Evolutionary conservation across 2,113 vertebrate species (phyloP).

Genomic region (Gnathonemus longibarbis): DNA sequence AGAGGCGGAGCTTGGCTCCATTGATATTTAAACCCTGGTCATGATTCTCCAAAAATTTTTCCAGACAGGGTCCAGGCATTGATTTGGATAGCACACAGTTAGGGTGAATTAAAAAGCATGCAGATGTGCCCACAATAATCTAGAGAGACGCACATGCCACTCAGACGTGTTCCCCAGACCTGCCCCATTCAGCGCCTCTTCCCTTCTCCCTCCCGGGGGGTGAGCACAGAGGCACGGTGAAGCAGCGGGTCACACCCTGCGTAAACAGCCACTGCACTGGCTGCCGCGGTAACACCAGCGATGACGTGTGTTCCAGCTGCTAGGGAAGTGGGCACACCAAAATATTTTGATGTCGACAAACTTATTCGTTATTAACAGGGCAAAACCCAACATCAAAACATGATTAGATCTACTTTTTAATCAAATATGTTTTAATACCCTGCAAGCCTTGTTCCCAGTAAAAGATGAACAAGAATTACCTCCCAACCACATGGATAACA

Average conservation of each 20-base stretch:
- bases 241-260: constrained; percentile 56
- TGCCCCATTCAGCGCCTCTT: neutral
- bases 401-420: neutral
- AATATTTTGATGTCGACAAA: neutral
- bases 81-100: neutral
- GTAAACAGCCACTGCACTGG: constrained; percentile 60
- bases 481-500: neutral
- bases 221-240: constrained; percentile 45
- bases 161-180: neutral
- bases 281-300: neutral
- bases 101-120: neutral
- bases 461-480: neutral
- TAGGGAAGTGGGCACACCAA: neutral
- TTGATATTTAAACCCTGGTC: neutral
- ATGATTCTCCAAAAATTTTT: constrained; percentile 44
- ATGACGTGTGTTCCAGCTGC: neutral
- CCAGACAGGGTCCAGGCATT: constrained; percentile 36
- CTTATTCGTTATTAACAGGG: neutral
- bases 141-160: neutral
- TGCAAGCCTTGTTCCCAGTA: neutral
- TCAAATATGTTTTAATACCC: neutral
- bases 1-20: neutral
- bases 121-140: neutral
- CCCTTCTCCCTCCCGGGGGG: constrained; percentile 16
- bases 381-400: neutral